Evolutionary conservation across 1,140 invertebrate genomes (phyloP), one percentile per base, ranked within the genome.

Genomic region (Melipona quadrifasciata): DNA sequence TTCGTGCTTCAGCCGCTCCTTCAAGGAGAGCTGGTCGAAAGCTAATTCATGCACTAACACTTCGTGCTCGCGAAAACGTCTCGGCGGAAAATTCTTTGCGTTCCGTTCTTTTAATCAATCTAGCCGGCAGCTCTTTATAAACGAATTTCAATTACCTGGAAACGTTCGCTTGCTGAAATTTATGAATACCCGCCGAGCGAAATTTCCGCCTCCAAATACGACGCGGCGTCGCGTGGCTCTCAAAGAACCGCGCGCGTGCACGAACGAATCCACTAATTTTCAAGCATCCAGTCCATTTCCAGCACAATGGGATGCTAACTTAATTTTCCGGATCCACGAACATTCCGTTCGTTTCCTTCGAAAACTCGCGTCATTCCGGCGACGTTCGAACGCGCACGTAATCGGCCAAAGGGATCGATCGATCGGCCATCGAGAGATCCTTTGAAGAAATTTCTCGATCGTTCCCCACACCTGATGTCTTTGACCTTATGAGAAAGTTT

Each of bases 311-410:
- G 51, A 47, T 17, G 5, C 27, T 47, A 67, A 67, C 61, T 24
- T 82, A 68, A 77, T 82, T 76, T 68, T 61, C 8, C 47, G 51
- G 24, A 76, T 82, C 31, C 24, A 27, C 31, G 72, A 64, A n/a
- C 39, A 27, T 64, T 31, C 19, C 55, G 6, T 6, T 17, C 16
- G 24, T 31, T 80, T 47, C 39, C 21, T 16, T 11, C 14, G 17
- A 24, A 8, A 31, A 19, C 51, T 34, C 80, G 24, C 34, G 51
- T 58, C 31, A 70, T 58, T 70, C 47, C 53, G 64, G 34, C 16
- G 11, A 14, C 17, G 68, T 57, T 58, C 51, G 51, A 76, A 47
- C 65, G 53, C 16, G 24, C 19, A 58, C 31, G 53, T 31, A 51
- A 82, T 68, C 51, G 27, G 17, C 4, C 21, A 21, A 58, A 57